These are phyloP conservation scores for Hestina assimilis DNA, from an alignment of 1,140 invertebrate species.

Conservation along the genomic window DNA sequence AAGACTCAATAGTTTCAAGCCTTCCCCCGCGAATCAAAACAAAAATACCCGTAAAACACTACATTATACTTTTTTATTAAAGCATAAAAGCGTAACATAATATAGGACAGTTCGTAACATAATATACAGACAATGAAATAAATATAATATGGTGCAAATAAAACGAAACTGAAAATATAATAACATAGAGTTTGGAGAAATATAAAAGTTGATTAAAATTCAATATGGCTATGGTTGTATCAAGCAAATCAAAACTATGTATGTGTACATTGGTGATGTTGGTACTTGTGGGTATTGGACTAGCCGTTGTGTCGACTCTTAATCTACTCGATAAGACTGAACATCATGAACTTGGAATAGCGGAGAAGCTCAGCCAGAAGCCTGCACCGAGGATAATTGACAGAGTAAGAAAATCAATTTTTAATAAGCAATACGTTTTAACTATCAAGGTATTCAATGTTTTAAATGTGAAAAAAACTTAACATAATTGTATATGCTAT, in stretches of 20 bases:
- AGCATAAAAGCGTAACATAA: too few species aligned
- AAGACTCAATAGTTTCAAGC: too few species aligned
- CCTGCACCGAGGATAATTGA: constrained; percentile 36
- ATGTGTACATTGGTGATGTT: constrained; percentile 75
- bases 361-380: constrained; percentile 57
- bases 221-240: constrained; percentile 81
- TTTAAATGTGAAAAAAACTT: too few species aligned
- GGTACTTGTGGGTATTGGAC: constrained; percentile 75
- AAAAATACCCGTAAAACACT: too few species aligned
- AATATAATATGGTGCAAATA: too few species aligned
- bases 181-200: constrained; percentile 3
- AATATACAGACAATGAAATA: too few species aligned
- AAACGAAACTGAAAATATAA: not conserved
- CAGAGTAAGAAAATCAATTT: constrained; percentile 46
- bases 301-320: constrained; percentile 78
- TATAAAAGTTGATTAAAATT: constrained; percentile 3
- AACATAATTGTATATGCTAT: too few species aligned
- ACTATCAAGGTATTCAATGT: too few species aligned
- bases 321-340: constrained; percentile 64
- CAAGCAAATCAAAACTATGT: constrained; percentile 79
- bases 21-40: too few species aligned
- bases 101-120: too few species aligned
- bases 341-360: constrained; percentile 31
- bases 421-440: too few species aligned
- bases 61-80: too few species aligned